These are phyloP conservation scores for Spongia lamella DNA, from an alignment of 37 sponge, comb jelly and placozoan species.

Conservation along the genomic window DNA sequence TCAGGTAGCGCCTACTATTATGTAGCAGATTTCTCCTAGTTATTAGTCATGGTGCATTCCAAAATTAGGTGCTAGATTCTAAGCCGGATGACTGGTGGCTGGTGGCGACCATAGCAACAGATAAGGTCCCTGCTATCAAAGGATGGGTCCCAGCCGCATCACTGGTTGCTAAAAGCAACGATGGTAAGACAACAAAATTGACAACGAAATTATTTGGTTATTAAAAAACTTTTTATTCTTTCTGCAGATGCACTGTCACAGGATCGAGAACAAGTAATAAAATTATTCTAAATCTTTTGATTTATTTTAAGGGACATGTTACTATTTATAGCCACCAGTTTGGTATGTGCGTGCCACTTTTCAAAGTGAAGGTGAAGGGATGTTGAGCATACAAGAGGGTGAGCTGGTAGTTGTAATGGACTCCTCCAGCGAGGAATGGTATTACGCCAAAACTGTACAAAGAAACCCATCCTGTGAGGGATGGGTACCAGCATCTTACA, in stretches of 20 bases:
- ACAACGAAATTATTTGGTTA: too few species aligned
- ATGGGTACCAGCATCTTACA: conserved; percentile 55
- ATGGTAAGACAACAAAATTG: too few species aligned
- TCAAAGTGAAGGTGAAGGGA: conserved; percentile 31
- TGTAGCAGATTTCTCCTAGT: not conserved
- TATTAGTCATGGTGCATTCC: not conserved
- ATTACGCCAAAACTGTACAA: conserved; percentile 27
- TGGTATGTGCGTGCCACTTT: conserved; percentile 58
- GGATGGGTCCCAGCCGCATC: conserved; percentile 54
- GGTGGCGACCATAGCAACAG: conserved; percentile 38
- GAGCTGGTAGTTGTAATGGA: conserved; percentile 69
- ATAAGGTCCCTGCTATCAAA: conserved; percentile 16
- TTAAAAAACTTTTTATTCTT: not conserved
- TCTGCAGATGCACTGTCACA: not conserved
- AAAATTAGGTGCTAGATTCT: conserved; percentile 37
- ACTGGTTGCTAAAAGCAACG: too few species aligned
- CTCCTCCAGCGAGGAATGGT: conserved; percentile 70
- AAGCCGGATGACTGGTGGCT: conserved; percentile 79
- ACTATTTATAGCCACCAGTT: conserved; percentile 3
- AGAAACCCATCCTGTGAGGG: conserved; percentile 39
- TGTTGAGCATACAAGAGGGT: conserved; percentile 42
- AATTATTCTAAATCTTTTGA: too few species aligned
- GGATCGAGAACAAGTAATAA: too few species aligned
- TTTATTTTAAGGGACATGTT: too few species aligned
- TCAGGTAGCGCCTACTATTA: not conserved